Conservation (phyloP, 2,797 vertebrate genomes). For the Erethizon dorsatum region DNA sequence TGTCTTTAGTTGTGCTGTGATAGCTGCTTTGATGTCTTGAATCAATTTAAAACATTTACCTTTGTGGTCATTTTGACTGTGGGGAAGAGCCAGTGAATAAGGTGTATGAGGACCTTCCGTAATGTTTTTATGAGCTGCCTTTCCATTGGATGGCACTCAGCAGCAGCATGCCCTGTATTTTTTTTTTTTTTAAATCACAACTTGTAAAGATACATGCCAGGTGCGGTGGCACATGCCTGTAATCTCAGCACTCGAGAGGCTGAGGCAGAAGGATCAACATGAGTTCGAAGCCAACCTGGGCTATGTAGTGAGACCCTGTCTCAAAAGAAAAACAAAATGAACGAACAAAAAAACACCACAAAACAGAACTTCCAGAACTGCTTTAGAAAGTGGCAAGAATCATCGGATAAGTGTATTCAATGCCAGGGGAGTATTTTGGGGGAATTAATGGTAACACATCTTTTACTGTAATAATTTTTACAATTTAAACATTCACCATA, state of each 20-base stretch:
- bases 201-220: not conserved
- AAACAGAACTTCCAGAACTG: not conserved
- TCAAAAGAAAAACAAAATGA: too few relatives aligned
- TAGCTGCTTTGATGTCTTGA: not conserved
- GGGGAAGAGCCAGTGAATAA: not conserved
- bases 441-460: not conserved
- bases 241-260: not conserved
- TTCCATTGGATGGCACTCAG: not conserved
- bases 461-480: not conserved
- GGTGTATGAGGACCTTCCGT: not conserved
- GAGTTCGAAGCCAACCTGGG: not conserved
- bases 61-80: not conserved
- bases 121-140: not conserved
- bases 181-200: not conserved
- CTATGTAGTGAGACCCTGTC: not conserved
- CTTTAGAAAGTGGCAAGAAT: not conserved
- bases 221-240: not conserved
- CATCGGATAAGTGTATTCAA: not conserved
- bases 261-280: not conserved
- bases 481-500: not conserved
- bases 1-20: not conserved
- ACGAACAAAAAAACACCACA: too few relatives aligned
- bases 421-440: not conserved
- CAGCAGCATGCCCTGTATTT: not conserved
- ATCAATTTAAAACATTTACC: not conserved